Percentiles rank a stretch among this genome's conserved stretches.
Evolutionary conservation across 2,888 invertebrate genomes (phyloP).

Genomic region (Trichogramma dendrolimi): DNA sequence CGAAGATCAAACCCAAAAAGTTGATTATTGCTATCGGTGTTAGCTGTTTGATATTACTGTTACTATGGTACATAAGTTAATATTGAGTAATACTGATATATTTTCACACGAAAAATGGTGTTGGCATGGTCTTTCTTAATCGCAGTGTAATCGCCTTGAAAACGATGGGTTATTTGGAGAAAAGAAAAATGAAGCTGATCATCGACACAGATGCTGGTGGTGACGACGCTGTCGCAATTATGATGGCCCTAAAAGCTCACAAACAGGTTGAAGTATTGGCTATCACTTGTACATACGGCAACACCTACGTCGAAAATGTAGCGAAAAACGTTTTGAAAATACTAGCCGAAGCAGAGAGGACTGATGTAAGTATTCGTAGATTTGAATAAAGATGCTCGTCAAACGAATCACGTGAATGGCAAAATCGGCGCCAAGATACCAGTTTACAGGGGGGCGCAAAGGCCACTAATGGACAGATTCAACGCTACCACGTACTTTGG

Average conservation of each 20-base stretch:
- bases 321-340: slow-evolving; percentile 54
- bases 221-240: slow-evolving; percentile 54
- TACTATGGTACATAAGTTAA: too few species aligned
- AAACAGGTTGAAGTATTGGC: slow-evolving; percentile 50
- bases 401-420: too few species aligned
- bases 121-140: too few species aligned
- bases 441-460: slow-evolving; percentile 51
- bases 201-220: slow-evolving; percentile 55
- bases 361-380: slow-evolving; percentile 42
- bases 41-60: too few species aligned
- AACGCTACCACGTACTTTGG: slow-evolving; percentile 46
- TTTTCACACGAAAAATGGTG: too few species aligned
- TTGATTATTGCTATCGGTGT: too few species aligned
- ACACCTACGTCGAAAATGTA: slow-evolving; percentile 53
- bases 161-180: too few species aligned
- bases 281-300: slow-evolving; percentile 58
- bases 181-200: slow-evolving; percentile 38
- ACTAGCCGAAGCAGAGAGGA: slow-evolving; percentile 47
- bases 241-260: slow-evolving; percentile 45
- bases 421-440: slow-evolving; percentile 50
- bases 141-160: too few species aligned
- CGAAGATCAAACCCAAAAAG: too few species aligned
- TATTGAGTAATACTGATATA: too few species aligned
- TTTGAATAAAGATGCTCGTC: too few species aligned
- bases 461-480: slow-evolving; percentile 42